A percentile compares a stretch with the other conserved stretches of the same genome.
Conservation (phyloP, 2,113 vertebrate species). For the Nannospalax galili region DNA sequence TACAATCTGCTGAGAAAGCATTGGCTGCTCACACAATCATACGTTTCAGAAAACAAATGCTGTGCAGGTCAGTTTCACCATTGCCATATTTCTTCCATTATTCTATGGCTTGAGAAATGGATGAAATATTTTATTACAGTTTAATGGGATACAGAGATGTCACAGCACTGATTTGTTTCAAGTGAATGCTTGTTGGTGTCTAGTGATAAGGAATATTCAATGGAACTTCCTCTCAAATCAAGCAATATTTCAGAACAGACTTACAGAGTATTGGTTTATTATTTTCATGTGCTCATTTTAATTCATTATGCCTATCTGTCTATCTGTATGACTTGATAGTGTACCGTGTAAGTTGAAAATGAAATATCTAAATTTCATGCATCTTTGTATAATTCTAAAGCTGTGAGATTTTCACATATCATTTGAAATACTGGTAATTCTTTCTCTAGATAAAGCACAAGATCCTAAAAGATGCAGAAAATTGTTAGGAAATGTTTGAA, state of each 20-base stretch:
- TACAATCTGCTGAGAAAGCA: not conserved
- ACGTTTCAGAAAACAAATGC: constrained; percentile 46
- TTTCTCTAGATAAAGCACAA: not conserved
- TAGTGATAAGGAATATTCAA: constrained; percentile 5
- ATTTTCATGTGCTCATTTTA: not conserved
- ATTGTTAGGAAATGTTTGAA: not conserved
- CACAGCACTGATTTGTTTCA: constrained; percentile 5
- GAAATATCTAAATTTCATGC: not conserved
- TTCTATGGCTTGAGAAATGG: not conserved
- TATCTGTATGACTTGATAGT: not conserved
- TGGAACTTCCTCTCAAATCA: constrained; percentile 9
- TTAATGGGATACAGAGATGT: not conserved
- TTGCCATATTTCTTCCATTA: constrained; percentile 19
- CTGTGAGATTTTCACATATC: not conserved
- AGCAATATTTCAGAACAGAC: constrained; percentile 40
- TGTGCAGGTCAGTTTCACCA: constrained; percentile 57
- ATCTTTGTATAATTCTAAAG: not conserved
- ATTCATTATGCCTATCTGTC: not conserved
- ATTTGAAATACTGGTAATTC: not conserved
- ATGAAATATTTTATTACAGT: constrained; percentile 6
- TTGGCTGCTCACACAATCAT: constrained; percentile 19
- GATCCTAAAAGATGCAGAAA: not conserved
- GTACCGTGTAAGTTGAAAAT: not conserved
- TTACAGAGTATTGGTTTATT: not conserved
- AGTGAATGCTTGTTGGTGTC: constrained; percentile 23